Evolutionary conservation across 2,797 vertebrate species (phyloP), one percentile per base, ranked within the genome.

Genomic region (Calcarius lapponicus): DNA sequence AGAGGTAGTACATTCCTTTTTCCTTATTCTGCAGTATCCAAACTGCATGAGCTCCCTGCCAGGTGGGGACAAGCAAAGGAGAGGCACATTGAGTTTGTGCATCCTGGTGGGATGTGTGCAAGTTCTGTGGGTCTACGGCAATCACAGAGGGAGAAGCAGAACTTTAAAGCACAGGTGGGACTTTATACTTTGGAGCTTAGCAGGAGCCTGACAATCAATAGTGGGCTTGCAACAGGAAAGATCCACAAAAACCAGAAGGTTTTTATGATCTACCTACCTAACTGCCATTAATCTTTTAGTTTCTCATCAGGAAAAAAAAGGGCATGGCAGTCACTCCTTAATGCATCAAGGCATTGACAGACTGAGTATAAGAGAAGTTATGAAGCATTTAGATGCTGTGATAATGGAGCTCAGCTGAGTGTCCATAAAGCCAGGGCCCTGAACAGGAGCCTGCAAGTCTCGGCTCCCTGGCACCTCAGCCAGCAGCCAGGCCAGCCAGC

Each of bases 381-480:
- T 78, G 67, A 69, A 90, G 86, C 73, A 86, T 82, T 97, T 85
- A 89, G 65, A 72, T 73, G 17, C 15, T n/a, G 43, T 78, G 88
- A 83, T 95, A 95, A 93, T 85, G 88, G 71, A 95, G 64, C 73
- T 91, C 60, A 72, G 83, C 51, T 73, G 76, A 94, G 64, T 65
- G 74, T 57, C 80, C 71, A 60, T 66, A 90, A 86, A 36, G 36
- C 36, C 36, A 36, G 36, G 36, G 36, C 36, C 36, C 36, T 36
- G 36, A 36, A 36, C 88, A 79, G 95, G 94, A 96, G 95, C 45
- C 96, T 90, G 82, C 9, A 74, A 93, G 96, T 94, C 95, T 94
- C 10, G 42, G 78, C 56, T 92, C 14, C 9, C 90, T 94, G 95
- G 95, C 96, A 94, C 80, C 88, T 92, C 47, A 60, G 2, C 64